phyloP scores from a whole-genome alignment of 2,888 invertebrate species.

The Xylophagus ater region DNA sequence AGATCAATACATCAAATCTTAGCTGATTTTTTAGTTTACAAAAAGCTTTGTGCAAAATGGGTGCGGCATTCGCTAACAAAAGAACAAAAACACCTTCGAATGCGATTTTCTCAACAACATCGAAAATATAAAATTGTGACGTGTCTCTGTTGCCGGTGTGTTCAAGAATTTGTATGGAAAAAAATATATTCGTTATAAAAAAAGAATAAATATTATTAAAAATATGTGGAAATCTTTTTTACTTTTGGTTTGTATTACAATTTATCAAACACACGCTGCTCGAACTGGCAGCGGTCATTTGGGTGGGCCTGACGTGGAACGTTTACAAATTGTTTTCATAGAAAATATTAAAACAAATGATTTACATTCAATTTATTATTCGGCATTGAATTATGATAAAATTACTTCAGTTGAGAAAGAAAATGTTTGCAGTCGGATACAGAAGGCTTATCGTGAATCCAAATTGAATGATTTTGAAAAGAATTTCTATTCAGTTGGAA shows the following conservation, averaged over 20 bases:
- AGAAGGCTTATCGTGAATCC: conserved; percentile 28
- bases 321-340: conserved; percentile 34
- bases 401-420: conserved; percentile 48
- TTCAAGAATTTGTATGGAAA: no score
- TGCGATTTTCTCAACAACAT: no score
- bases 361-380: conserved; percentile 56
- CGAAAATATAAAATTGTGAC: no score
- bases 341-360: conserved; percentile 48
- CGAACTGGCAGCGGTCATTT: conserved; percentile 34
- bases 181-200: no score
- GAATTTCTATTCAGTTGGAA: conserved; percentile 54
- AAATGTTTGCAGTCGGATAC: conserved; percentile 42
- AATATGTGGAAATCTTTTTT: no score
- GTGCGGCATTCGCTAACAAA: no score
- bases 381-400: conserved; percentile 58
- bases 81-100: no score
- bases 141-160: no score
- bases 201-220: no score
- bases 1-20: no score
- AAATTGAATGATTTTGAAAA: conserved; percentile 42
- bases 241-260: conserved; percentile 2
- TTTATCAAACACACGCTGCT: conserved; percentile 11
- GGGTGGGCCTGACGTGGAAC: conserved; percentile 29
- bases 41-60: no score
- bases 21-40: no score